Evolutionary conservation across 2,888 invertebrate species (phyloP), one percentile per base, ranked within the genome.

Genomic region (Saturnia japonica): DNA sequence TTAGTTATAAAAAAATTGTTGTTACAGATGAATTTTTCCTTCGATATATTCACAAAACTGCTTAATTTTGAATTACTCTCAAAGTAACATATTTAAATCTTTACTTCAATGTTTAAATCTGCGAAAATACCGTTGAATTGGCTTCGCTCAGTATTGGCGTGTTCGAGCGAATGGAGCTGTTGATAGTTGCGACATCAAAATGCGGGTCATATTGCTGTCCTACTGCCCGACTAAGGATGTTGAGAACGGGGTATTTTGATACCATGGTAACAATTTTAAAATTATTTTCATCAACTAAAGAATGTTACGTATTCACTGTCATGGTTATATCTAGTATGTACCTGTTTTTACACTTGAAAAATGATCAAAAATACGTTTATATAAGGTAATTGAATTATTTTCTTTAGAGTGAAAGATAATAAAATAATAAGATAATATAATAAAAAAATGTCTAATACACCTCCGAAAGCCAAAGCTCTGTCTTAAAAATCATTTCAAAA

Each of bases 121-220:
- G 70, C 54, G 22, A 70, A 74, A 74, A 71, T 77, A 78, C 76
- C 78, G 79, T 78, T 80, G 78, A 78, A 74, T 73, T 75, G 73
- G 74, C 76, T 76, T 75, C 77, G 75, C 75, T 74, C 72, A 74
- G 72, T 70, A 77, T n/a, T 67, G 54, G 42, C 66, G 67, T 72
- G 72, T 69, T 71, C 40, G 11, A 51, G 70, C 66, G 54, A 70
- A 43, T 43, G 70, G 42, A 66, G 40, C 51, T 42, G 70, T 42
- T 64, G 42, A 60, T 73, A 71, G 74, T 88, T 86, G 85, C 86
- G 79, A 87, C 84, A 88, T 87, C 83, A 83, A 82, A 86, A 89
- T 88, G 86, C 85, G 80, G 81, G 80, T 76, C 81, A 80, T 81
- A 78, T 74, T 74, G 80, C 72, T 80, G 85, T 73, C 83, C 85